Conservation (phyloP, 2,888 invertebrate species). For the Heliconius hortense region DNA sequence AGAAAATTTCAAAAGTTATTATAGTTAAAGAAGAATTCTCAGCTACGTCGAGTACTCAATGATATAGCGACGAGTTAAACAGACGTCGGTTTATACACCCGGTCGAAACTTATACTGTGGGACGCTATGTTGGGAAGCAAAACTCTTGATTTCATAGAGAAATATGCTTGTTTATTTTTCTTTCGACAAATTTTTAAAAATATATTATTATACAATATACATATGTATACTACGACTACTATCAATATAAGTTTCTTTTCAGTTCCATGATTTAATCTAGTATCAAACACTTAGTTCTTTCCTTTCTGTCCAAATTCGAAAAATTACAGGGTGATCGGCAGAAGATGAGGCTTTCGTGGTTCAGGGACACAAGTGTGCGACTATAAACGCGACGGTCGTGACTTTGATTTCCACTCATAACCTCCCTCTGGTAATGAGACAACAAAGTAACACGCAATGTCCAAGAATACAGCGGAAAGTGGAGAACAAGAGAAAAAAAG, state of each 20-base stretch:
- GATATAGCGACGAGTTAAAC: constrained; percentile 34
- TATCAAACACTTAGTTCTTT: too few relatives aligned
- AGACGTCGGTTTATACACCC: constrained; percentile 39
- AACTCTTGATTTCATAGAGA: not conserved
- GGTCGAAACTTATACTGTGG: constrained; percentile 43
- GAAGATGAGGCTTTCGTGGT: not conserved
- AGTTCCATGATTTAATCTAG: too few relatives aligned
- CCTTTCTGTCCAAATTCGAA: too few relatives aligned
- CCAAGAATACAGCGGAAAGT: too few relatives aligned
- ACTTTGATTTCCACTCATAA: not conserved
- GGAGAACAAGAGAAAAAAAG: too few relatives aligned
- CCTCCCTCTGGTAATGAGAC: too few relatives aligned
- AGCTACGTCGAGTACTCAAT: constrained; percentile 16
- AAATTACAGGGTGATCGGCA: too few relatives aligned
- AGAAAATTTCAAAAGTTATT: constrained; percentile 11
- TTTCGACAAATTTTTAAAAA: not conserved
- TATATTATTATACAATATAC: not conserved
- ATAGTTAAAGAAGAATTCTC: constrained; percentile 8
- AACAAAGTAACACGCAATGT: too few relatives aligned
- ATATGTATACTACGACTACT: too few relatives aligned
- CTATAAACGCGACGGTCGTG: not conserved
- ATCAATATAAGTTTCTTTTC: too few relatives aligned
- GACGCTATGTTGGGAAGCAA: constrained; percentile 28
- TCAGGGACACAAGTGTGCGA: not conserved
- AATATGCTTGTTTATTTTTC: not conserved